Evolutionary conservation across 2,797 vertebrate species (phyloP).

Genomic region (Scyliorhinus canicula): DNA sequence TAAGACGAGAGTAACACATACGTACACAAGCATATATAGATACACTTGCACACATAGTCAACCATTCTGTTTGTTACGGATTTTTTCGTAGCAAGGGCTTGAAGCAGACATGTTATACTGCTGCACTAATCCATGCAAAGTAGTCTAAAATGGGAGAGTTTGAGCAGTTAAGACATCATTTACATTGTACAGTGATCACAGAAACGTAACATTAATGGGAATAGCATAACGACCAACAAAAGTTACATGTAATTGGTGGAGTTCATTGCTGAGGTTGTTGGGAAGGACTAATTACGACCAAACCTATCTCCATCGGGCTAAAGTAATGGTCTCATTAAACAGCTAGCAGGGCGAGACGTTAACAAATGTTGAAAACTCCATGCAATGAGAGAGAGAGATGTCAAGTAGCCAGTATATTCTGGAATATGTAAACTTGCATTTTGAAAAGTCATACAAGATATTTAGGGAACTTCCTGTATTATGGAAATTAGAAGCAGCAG

Average conservation of each 20-base stretch:
- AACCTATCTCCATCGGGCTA: not conserved
- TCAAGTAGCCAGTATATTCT: not conserved
- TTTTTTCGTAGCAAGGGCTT: not conserved
- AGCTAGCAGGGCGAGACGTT: not conserved
- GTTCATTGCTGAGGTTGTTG: not conserved
- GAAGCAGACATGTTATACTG: not conserved
- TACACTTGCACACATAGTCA: not conserved
- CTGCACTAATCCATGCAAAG: not conserved
- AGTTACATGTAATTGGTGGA: not conserved
- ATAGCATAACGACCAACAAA: not conserved
- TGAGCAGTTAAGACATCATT: not conserved
- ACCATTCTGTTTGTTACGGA: not conserved
- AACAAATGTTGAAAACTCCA: not conserved
- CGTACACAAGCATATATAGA: not conserved
- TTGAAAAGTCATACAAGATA: slow-evolving; percentile 40
- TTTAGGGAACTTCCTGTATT: not conserved
- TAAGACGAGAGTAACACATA: not conserved
- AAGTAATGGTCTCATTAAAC: not conserved
- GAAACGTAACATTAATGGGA: not conserved
- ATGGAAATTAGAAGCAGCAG: not conserved
- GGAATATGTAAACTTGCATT: not conserved
- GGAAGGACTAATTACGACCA: not conserved
- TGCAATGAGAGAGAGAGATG: not conserved
- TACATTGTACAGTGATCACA: not conserved
- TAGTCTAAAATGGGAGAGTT: not conserved